Conservation (phyloP, 2,797 vertebrate genomes). For the Mus spretus region DNA sequence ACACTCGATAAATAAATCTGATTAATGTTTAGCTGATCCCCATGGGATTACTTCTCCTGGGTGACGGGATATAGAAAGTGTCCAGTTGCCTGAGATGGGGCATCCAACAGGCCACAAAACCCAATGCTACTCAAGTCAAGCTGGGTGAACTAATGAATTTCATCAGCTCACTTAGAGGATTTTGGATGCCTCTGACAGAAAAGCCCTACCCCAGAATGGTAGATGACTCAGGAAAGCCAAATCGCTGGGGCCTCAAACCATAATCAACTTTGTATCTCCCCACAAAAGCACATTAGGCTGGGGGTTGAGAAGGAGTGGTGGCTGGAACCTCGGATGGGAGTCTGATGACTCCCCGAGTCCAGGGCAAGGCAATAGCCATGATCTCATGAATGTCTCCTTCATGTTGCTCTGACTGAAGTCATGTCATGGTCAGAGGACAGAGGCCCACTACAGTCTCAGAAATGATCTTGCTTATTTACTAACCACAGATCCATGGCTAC, state of each 20-base stretch:
- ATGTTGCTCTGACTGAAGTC: neutral
- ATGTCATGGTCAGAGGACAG: too few species aligned
- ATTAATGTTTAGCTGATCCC: neutral
- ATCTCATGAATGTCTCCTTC: neutral
- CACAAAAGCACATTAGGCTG: neutral
- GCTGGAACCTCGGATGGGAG: neutral
- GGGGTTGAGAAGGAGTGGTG: neutral
- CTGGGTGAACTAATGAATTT: neutral
- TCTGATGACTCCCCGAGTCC: neutral
- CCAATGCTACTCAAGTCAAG: neutral
- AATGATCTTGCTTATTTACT: neutral
- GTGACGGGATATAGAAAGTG: neutral
- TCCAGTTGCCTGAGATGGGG: neutral
- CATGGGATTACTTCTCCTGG: neutral
- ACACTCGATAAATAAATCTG: neutral
- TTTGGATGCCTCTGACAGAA: neutral
- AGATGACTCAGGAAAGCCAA: neutral
- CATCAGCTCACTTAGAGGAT: neutral
- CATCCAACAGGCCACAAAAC: neutral
- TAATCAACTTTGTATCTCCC: neutral
- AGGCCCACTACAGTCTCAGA: neutral
- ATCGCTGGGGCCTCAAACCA: neutral
- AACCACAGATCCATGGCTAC: neutral
- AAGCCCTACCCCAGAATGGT: neutral
- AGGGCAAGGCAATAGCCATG: neutral